Conservation (phyloP, 2,113 vertebrate species). For the Gymnocephalus cernua region DNA sequence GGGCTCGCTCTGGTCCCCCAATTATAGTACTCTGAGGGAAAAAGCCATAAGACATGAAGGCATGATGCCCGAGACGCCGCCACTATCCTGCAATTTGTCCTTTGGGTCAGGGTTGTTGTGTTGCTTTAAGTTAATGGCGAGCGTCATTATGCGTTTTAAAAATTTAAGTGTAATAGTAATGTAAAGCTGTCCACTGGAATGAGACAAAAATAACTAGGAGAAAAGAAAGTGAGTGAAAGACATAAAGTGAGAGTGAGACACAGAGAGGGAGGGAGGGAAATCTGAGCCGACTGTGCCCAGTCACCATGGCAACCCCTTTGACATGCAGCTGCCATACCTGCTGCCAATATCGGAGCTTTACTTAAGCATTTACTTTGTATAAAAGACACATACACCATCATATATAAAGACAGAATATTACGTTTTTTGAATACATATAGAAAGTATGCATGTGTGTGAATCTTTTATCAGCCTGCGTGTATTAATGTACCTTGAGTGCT, state of each 20-base stretch:
- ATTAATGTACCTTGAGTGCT: slow-evolving; percentile 55
- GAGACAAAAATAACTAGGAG: slow-evolving; percentile 50
- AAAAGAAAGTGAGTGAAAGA: slow-evolving; percentile 28
- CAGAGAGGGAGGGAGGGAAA: slow-evolving; percentile 22
- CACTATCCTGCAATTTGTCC: slow-evolving; percentile 13
- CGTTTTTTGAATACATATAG: background rate
- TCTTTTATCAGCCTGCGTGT: slow-evolving; percentile 14
- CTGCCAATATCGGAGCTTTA: slow-evolving; percentile 61
- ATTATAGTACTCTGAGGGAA: slow-evolving; percentile 54
- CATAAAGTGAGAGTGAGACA: slow-evolving; percentile 33
- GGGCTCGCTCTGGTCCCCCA: slow-evolving; percentile 34
- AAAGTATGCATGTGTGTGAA: background rate
- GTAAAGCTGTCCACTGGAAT: slow-evolving; percentile 33
- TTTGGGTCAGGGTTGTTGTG: background rate
- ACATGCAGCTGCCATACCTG: slow-evolving; percentile 78
- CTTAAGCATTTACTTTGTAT: slow-evolving; percentile 38
- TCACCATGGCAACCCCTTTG: slow-evolving; percentile 80
- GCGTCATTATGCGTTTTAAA: background rate
- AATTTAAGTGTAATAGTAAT: background rate
- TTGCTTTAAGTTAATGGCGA: slow-evolving; percentile 15
- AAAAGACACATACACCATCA: background rate
- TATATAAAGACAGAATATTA: background rate
- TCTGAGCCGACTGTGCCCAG: slow-evolving; percentile 63
- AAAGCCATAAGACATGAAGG: slow-evolving; percentile 52
- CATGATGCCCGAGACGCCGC: slow-evolving; percentile 28